Evolutionary conservation across 2,113 vertebrate genomes (phyloP), one percentile per base, ranked within the genome.

Genomic region (Malaclemys terrapin): DNA sequence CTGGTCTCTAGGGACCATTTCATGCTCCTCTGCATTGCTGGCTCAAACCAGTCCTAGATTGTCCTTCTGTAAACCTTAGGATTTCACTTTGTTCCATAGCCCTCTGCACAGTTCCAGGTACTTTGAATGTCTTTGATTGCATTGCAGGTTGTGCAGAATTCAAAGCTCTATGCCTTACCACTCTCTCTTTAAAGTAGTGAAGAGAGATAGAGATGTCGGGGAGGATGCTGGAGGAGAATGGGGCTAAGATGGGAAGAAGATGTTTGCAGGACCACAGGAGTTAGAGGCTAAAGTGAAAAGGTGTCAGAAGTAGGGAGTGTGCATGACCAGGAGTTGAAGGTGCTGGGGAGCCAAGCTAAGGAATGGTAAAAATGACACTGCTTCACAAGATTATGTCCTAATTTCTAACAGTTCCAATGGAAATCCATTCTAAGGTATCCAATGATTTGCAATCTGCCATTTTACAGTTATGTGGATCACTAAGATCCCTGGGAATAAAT

Each of bases 401-500:
- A 45, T 76, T 45, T 76, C 75, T 27, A 76, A 76, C 24, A 14
- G 38, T 76, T 76, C 22, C 75, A 47, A 13, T 27, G n/a, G 6
- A 87, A 86, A 93, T 87, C 19, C 11, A 52, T 87, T 8, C 10
- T 16, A 31, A 17, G 2, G 5, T 38, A 84, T 42, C 1, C 3
- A 31, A 4, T 24, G 19, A 57, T 3, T 53, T 90, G 88, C 35
- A 83, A 1, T 59, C 35, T 16, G 80, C n/a, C 78, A 12, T 52
- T 35, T 54, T 0, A 79, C 11, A 83, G 78, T 35, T 57, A 62
- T n/a, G 19, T 72, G 89, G 75, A 25, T 65, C 25, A 82, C 7
- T 10, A 75, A 85, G 52, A 4, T 25, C 20, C 29, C 29, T 29
- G 94, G 90, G 85, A 92, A 96, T 95, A 96, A 96, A 91, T 94